Evolutionary conservation across 2,113 vertebrate genomes (phyloP).

Genomic region (Cyprinus carpio): DNA sequence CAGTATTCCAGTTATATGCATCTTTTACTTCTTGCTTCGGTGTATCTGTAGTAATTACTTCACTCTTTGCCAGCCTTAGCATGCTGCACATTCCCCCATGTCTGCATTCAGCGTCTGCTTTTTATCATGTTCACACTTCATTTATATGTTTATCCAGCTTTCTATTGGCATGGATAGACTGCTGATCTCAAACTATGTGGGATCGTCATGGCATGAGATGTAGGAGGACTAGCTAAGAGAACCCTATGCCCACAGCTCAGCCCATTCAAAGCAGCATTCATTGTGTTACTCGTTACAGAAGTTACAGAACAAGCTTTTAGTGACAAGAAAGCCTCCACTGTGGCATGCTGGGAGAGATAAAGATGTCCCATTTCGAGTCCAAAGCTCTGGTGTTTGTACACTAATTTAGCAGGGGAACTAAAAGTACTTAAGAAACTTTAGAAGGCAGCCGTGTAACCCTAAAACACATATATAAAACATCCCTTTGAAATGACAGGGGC

Average conservation of each 20-base stretch:
- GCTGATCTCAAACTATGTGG: constrained; percentile 11
- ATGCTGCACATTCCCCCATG: constrained; percentile 44
- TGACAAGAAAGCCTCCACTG: constrained; percentile 15
- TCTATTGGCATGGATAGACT: constrained; percentile 13
- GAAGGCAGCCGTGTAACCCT: neutral
- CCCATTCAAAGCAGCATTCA: constrained; percentile 5
- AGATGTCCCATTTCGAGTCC: constrained; percentile 17
- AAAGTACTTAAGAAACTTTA: constrained; percentile 17
- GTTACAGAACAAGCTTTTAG: constrained; percentile 7
- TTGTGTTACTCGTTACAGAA: neutral
- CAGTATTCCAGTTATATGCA: no score
- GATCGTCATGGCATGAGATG: neutral
- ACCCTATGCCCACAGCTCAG: neutral
- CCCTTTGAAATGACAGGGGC: constrained; percentile 35
- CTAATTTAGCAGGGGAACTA: constrained; percentile 24
- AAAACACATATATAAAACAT: constrained; percentile 31
- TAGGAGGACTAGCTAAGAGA: neutral
- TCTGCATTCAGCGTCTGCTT: constrained; percentile 39
- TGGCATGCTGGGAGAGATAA: constrained; percentile 31
- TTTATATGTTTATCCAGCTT: constrained; percentile 37
- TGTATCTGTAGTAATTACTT: constrained; percentile 37
- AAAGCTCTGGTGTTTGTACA: constrained; percentile 35
- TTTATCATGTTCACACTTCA: constrained; percentile 49
- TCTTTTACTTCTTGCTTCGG: no score
- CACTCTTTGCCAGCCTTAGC: constrained; percentile 14